Evolutionary conservation across 2,888 invertebrate genomes (phyloP).

Genomic region (Geophilus truncorum): DNA sequence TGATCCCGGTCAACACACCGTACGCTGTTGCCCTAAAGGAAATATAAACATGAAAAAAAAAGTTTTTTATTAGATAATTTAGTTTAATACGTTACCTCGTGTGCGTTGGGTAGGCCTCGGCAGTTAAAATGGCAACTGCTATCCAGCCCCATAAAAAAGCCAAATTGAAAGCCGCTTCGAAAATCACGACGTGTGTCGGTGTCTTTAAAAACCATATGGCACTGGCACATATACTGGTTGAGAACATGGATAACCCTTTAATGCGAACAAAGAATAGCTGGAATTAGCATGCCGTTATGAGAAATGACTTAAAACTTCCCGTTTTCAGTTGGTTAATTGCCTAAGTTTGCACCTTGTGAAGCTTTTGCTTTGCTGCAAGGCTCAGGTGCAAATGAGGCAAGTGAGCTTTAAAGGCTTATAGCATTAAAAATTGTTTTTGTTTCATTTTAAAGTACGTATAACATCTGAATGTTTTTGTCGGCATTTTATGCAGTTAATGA

Average conservation of each 20-base stretch:
- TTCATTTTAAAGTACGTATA: too few species aligned
- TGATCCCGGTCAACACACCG: slow-evolving; percentile 50
- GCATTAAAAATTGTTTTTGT: background rate
- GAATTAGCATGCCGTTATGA: too few species aligned
- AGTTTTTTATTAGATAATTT: background rate
- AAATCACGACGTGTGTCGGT: slow-evolving; percentile 50
- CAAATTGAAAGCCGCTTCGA: slow-evolving; percentile 52
- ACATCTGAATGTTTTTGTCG: too few species aligned
- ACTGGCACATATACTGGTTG: slow-evolving; percentile 49
- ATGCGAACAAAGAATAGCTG: background rate
- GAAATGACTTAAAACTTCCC: too few species aligned
- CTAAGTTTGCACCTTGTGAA: background rate
- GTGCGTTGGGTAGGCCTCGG: slow-evolving; percentile 52
- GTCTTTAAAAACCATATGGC: slow-evolving; percentile 51
- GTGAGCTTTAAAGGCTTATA: too few species aligned
- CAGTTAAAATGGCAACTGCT: slow-evolving; percentile 50
- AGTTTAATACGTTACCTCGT: slow-evolving; percentile 46
- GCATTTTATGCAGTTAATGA: too few species aligned
- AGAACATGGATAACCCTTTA: slow-evolving; percentile 50
- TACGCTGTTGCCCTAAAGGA: slow-evolving; percentile 50
- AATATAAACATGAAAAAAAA: slow-evolving; percentile 20
- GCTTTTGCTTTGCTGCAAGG: background rate
- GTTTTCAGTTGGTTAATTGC: background rate
- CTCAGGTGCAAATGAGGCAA: too few species aligned
- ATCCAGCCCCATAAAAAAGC: slow-evolving; percentile 53